These are phyloP conservation scores for Propsilocerus akamusi DNA, from an alignment of 1,140 invertebrate species.

Conservation along the genomic window DNA sequence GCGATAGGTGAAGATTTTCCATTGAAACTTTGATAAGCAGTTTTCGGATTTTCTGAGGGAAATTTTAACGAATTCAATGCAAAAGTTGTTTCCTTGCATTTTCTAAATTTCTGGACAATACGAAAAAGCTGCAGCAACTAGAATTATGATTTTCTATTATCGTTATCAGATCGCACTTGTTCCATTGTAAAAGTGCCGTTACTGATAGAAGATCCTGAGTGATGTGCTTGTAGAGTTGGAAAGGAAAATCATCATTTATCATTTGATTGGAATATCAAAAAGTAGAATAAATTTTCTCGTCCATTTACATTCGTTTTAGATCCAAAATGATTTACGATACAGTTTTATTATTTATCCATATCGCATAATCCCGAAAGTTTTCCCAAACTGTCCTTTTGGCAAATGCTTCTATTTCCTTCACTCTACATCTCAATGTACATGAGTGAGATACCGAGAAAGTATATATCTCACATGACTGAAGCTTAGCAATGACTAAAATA, in stretches of 20 bases:
- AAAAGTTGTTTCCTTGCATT: no score
- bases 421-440: neutral
- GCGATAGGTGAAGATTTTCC: neutral
- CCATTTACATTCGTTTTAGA: no score
- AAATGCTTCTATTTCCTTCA: neutral
- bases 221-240: no score
- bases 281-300: neutral
- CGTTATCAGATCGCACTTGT: neutral
- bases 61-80: no score
- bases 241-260: slow-evolving; percentile 3
- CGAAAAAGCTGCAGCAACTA: no score
- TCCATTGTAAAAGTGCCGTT: no score
- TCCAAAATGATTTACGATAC: slow-evolving; percentile 3
- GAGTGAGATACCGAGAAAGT: neutral
- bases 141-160: slow-evolving; percentile 1
- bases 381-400: neutral
- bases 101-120: no score
- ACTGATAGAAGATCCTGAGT: no score
- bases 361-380: neutral
- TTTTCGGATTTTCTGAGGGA: no score
- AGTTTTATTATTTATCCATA: slow-evolving; percentile 3
- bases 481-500: neutral
- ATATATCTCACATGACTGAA: neutral
- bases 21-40: no score
- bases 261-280: neutral